phyloP scores from a whole-genome alignment of 2,888 invertebrate species.

The Cyclophora albipunctata region DNA sequence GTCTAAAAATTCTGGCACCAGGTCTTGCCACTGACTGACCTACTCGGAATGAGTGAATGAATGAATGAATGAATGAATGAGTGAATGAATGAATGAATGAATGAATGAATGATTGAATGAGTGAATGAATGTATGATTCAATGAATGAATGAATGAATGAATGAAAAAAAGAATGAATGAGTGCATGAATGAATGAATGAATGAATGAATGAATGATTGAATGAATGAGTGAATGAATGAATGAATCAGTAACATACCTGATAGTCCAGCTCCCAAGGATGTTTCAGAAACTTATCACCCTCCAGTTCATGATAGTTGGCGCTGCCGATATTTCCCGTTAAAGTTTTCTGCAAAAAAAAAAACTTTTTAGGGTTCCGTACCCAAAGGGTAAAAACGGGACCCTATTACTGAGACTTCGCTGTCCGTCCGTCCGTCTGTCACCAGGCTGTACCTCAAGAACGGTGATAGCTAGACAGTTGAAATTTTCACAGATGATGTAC shows the following conservation, averaged over 20 bases:
- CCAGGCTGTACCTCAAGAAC: background rate
- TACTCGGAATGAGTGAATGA: background rate
- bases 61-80: background rate
- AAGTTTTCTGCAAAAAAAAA: conserved; percentile 36
- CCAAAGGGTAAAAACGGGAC: too few relatives aligned
- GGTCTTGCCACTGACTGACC: too few relatives aligned
- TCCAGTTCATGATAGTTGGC: conserved; percentile 30
- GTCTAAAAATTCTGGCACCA: too few relatives aligned
- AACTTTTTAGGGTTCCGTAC: background rate
- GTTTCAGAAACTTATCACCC: conserved; percentile 35
- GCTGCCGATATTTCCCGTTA: conserved; percentile 37
- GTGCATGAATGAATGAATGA: background rate
- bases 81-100: background rate
- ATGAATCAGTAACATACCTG: conserved; percentile 26
- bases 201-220: background rate
- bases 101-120: background rate
- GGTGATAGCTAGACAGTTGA: too few relatives aligned
- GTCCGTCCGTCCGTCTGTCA: background rate
- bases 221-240: background rate
- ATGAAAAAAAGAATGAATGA: background rate
- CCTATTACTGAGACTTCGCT: background rate
- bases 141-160: background rate
- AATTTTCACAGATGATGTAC: too few relatives aligned
- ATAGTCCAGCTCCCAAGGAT: conserved; percentile 59
- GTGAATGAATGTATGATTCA: background rate